phyloP scores from a whole-genome alignment of 2,113 vertebrate species.

The Centropus bengalensis region DNA sequence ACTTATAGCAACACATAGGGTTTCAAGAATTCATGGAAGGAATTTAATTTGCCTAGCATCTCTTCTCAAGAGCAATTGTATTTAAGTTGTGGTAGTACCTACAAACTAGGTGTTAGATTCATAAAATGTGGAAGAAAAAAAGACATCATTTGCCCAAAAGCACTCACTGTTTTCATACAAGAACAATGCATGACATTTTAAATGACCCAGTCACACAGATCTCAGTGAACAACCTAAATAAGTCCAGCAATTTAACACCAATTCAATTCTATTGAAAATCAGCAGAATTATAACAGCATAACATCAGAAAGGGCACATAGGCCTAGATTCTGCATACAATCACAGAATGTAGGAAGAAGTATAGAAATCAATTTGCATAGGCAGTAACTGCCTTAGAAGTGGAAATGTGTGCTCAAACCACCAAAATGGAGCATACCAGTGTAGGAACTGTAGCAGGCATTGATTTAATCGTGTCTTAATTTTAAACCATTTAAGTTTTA shows the following conservation, averaged over 20 bases:
- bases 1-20: rapidly evolving
- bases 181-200: constrained; percentile 25
- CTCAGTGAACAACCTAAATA: constrained; percentile 14
- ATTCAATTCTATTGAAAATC: constrained; percentile 53
- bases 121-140: neutral
- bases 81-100: neutral
- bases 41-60: neutral
- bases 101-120: neutral
- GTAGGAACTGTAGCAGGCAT: constrained; percentile 60
- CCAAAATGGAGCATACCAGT: constrained; percentile 1
- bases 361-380: constrained; percentile 56
- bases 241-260: neutral
- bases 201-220: constrained; percentile 3
- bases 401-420: constrained; percentile 22
- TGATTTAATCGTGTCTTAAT: constrained; percentile 61
- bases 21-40: neutral
- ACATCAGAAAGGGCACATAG: constrained; percentile 41
- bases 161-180: neutral
- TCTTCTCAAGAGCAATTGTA: neutral
- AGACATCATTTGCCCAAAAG: neutral
- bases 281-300: constrained; percentile 35
- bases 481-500: constrained; percentile 73
- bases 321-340: constrained; percentile 39
- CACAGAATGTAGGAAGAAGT: constrained; percentile 35
- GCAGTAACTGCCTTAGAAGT: neutral